These are phyloP conservation scores for Hemistola chrysoprasaria DNA, from an alignment of 2,888 invertebrate genomes.

Conservation along the genomic window DNA sequence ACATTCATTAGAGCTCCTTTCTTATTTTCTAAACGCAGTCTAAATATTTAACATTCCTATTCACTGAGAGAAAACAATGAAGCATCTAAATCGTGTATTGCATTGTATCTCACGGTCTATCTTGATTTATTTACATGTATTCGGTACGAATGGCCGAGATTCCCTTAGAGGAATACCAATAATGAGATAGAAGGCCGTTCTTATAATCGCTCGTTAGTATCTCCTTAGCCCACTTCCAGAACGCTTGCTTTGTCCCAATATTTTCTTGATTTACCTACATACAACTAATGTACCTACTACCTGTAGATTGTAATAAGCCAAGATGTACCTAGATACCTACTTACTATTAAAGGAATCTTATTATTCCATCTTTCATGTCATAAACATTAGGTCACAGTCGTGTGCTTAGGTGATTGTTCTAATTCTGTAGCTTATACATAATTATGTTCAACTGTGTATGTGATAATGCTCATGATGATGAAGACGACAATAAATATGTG, in stretches of 20 bases:
- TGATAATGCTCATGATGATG: too few species aligned
- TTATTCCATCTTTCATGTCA: too few species aligned
- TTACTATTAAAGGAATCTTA: too few species aligned
- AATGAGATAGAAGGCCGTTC: slow-evolving; percentile 38
- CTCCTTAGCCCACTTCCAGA: slow-evolving; percentile 18
- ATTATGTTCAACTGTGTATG: too few species aligned
- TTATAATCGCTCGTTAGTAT: slow-evolving; percentile 27
- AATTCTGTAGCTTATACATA: too few species aligned
- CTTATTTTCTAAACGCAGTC: slow-evolving; percentile 45
- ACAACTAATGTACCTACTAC: too few species aligned
- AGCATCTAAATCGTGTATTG: slow-evolving; percentile 40
- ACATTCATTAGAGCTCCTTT: slow-evolving; percentile 18
- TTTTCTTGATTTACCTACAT: too few species aligned
- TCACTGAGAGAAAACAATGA: slow-evolving; percentile 43
- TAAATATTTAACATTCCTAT: slow-evolving; percentile 32
- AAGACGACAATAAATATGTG: too few species aligned
- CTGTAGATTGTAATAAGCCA: too few species aligned
- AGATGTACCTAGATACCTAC: too few species aligned
- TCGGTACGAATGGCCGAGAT: slow-evolving; percentile 54
- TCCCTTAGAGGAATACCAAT: slow-evolving; percentile 55
- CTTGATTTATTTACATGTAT: slow-evolving; percentile 42
- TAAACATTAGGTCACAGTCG: too few species aligned
- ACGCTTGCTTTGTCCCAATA: not conserved
- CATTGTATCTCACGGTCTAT: slow-evolving; percentile 48
- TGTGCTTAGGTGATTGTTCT: too few species aligned